These are phyloP conservation scores for Mustela erminea DNA, from an alignment of 2,797 vertebrate species.

Conservation along the genomic window DNA sequence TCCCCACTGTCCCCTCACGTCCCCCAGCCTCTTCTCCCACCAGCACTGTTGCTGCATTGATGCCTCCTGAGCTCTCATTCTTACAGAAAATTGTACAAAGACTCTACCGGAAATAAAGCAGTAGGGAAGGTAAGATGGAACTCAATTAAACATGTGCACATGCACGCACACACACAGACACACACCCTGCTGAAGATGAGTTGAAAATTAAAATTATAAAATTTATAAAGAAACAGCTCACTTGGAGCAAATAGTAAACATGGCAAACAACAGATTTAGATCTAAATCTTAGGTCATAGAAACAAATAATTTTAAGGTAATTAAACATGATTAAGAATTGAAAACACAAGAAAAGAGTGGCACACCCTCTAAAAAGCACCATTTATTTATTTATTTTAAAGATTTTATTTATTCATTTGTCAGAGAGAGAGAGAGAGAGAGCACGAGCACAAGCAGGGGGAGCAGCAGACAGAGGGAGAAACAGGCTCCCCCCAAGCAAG, in stretches of 20 bases:
- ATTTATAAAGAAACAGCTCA: background rate
- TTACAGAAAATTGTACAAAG: background rate
- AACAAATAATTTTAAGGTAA: background rate
- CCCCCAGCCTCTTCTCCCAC: background rate
- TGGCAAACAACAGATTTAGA: background rate
- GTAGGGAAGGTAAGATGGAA: background rate
- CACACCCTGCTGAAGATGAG: background rate
- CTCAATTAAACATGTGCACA: background rate
- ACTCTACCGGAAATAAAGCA: background rate
- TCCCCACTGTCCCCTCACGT: background rate
- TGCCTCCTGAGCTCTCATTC: background rate
- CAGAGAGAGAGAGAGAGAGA: too few relatives aligned
- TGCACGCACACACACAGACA: fast-evolving
- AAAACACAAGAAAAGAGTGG: background rate
- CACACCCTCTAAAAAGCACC: background rate
- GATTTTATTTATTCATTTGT: too few relatives aligned
- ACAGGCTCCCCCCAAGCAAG: too few relatives aligned
- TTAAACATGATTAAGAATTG: background rate
- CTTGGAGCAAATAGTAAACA: background rate
- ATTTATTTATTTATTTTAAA: too few relatives aligned
- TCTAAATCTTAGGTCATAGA: background rate
- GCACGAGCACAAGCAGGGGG: too few relatives aligned
- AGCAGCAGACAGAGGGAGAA: too few relatives aligned
- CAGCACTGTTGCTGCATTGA: background rate
- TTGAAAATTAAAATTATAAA: background rate